Evolutionary conservation across 2,797 vertebrate genomes (phyloP).

Genomic region (Heteromormyrus szaboi): DNA sequence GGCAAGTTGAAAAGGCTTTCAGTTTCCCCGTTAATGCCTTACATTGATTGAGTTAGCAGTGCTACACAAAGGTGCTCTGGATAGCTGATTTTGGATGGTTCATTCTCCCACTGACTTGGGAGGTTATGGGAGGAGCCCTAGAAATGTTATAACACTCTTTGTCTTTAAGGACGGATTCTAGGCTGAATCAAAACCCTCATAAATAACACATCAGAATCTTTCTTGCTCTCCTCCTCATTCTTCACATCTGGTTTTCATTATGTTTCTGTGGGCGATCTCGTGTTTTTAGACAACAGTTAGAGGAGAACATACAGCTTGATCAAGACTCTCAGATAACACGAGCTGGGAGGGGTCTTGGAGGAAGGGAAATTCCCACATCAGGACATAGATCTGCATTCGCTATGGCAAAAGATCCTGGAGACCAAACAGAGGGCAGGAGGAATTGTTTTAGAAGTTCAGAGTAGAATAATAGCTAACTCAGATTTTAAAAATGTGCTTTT

Average conservation of each 20-base stretch:
- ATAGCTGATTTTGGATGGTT: neutral
- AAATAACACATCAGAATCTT: constrained; percentile 15
- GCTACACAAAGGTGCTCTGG: neutral
- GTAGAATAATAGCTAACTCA: neutral
- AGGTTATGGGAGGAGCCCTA: neutral
- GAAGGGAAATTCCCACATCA: constrained; percentile 9
- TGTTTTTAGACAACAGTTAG: constrained; percentile 11
- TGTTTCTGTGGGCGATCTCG: constrained; percentile 10
- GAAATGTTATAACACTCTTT: constrained; percentile 12
- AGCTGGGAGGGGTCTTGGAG: neutral
- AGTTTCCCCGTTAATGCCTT: neutral
- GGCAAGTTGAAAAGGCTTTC: neutral
- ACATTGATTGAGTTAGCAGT: neutral
- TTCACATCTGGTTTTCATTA: constrained; percentile 14
- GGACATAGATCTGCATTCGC: neutral
- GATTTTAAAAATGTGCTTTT: neutral
- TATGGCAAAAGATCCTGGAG: neutral
- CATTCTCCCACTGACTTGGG: neutral
- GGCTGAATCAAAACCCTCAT: neutral
- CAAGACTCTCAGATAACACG: constrained; percentile 16
- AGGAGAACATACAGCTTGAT: constrained; percentile 5
- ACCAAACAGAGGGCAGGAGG: neutral
- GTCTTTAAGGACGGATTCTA: neutral
- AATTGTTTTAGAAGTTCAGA: neutral
- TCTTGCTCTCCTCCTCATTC: neutral